Evolutionary conservation across 2,888 invertebrate species (phyloP).

Genomic region (Drosophila algonquin): DNA sequence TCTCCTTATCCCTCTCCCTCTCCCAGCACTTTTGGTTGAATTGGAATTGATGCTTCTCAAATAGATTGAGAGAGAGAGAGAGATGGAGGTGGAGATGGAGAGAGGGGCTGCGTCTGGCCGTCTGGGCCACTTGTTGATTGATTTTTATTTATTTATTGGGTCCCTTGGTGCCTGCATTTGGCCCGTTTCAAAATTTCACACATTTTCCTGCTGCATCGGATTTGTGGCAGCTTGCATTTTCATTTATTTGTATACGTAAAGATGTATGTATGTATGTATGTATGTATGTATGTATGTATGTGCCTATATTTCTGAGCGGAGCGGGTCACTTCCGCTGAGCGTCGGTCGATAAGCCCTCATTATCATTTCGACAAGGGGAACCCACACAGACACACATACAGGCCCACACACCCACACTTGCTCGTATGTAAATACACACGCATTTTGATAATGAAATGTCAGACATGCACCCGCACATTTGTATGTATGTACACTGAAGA

Average conservation of each 20-base stretch:
- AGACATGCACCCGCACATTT: constrained; percentile 75
- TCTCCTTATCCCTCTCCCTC: neutral
- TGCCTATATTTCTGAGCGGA: constrained; percentile 18
- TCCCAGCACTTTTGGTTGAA: constrained; percentile 5
- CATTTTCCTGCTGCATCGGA: constrained; percentile 24
- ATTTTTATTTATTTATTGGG: constrained; percentile 58
- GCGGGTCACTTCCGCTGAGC: constrained; percentile 43
- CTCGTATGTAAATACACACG: no score
- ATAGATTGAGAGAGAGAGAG: neutral
- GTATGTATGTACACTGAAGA: constrained; percentile 2
- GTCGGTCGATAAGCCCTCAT: constrained; percentile 70
- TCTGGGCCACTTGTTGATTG: constrained; percentile 73
- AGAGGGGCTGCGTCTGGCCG: neutral
- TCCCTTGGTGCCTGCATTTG: neutral
- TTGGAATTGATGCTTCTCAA: constrained; percentile 7
- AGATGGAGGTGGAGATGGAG: neutral
- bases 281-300: no score
- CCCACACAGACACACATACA: constrained; percentile 54
- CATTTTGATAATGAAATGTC: constrained; percentile 73
- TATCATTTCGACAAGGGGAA: constrained; percentile 64
- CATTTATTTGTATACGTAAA: neutral
- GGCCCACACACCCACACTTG: neutral
- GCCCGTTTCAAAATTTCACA: constrained; percentile 17
- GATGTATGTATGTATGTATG: no score
- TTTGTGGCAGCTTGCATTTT: neutral